Percentiles rank a stretch among this genome's conserved stretches.
These are phyloP conservation scores for Girardia tigrina DNA, from an alignment of 2,888 invertebrate species.

Conservation along the genomic window DNA sequence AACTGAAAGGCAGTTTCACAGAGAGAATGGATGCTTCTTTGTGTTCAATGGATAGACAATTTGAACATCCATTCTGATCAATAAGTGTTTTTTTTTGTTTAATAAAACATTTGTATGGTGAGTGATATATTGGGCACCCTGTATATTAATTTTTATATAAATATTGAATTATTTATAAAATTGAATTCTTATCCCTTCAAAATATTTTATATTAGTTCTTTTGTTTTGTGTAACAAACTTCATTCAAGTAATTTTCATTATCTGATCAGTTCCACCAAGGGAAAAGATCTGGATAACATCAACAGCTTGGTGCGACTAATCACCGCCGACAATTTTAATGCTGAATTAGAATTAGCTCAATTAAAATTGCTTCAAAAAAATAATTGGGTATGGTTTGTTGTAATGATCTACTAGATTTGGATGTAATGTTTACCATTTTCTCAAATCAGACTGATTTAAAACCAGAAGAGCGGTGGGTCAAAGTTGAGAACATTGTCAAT, in stretches of 20 bases:
- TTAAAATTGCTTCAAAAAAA: background rate
- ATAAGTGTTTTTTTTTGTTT: too few relatives aligned
- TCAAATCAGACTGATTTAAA: background rate
- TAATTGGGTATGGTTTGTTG: background rate
- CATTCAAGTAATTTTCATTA: too few relatives aligned
- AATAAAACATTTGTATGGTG: too few relatives aligned
- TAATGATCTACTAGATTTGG: background rate
- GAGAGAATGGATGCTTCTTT: too few relatives aligned
- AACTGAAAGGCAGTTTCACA: too few relatives aligned
- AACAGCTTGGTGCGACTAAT: background rate
- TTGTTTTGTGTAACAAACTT: background rate
- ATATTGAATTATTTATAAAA: background rate
- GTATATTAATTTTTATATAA: too few relatives aligned
- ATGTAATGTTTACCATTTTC: background rate
- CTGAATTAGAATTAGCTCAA: constrained; percentile 5
- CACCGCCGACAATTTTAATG: background rate
- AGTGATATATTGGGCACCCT: too few relatives aligned
- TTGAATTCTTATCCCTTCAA: background rate
- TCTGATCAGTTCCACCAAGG: too few relatives aligned
- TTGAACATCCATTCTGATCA: too few relatives aligned
- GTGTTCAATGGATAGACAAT: too few relatives aligned
- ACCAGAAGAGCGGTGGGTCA: background rate
- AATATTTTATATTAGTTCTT: background rate
- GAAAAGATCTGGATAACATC: background rate
- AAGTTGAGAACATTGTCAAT: constrained; percentile 4